Evolutionary conservation across 2,888 invertebrate species (phyloP).

Genomic region (Himalopsyche tibetana): DNA sequence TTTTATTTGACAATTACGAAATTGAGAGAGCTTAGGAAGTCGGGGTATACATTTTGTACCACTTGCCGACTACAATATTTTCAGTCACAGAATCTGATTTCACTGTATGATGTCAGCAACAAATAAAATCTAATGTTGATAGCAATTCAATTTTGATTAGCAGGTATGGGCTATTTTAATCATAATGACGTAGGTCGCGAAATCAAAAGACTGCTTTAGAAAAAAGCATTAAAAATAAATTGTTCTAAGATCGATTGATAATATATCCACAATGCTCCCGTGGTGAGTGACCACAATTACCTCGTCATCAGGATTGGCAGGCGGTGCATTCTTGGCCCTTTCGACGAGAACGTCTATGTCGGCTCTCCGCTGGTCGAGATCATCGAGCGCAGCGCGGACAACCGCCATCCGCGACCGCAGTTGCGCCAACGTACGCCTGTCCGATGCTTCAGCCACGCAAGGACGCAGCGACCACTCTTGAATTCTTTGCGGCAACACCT

Average conservation of each 20-base stretch:
- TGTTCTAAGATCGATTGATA: neutral
- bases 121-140: no score
- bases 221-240: neutral
- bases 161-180: no score
- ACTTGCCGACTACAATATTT: no score
- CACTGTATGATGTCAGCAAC: no score
- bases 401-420: conserved; percentile 88
- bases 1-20: no score
- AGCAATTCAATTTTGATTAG: no score
- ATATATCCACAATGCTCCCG: no score
- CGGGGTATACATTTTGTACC: no score
- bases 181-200: no score
- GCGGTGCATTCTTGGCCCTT: conserved; percentile 83
- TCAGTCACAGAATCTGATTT: no score
- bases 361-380: conserved; percentile 85
- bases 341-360: conserved; percentile 90
- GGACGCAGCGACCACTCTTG: conserved; percentile 95
- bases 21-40: no score
- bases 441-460: conserved; percentile 91
- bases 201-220: no score
- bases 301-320: conserved; percentile 78
- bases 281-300: conserved; percentile 61
- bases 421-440: conserved; percentile 81
- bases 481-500: conserved; percentile 91
- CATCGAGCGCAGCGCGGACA: conserved; percentile 87